Conservation (phyloP, 2,797 vertebrate species). For the Hippopotamyrus pictus region DNA sequence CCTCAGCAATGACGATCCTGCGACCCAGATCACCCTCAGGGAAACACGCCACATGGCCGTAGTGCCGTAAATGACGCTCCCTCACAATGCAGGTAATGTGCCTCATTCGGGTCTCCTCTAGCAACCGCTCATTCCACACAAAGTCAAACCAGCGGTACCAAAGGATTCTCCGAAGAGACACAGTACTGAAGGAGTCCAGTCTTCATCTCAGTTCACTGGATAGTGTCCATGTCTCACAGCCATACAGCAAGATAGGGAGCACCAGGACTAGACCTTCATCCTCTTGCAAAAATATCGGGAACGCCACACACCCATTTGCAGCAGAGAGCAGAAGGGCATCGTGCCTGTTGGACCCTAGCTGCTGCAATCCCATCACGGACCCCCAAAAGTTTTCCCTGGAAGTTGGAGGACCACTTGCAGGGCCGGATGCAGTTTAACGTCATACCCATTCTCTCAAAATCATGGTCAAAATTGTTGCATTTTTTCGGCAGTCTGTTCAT, state of each 20-base stretch:
- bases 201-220: not conserved
- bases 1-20: no score
- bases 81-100: no score
- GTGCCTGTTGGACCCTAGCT: not conserved
- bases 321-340: not conserved
- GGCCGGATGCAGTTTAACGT: not conserved
- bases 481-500: not conserved
- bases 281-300: not conserved
- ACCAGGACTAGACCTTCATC: not conserved
- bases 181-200: not conserved
- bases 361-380: not conserved
- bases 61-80: no score
- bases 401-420: no score
- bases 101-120: no score
- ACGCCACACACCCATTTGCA: not conserved
- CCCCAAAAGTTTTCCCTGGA: not conserved
- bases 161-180: not conserved
- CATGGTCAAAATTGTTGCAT: not conserved
- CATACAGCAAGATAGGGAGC: not conserved
- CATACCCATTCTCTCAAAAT: not conserved
- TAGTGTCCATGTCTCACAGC: not conserved
- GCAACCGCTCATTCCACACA: no score
- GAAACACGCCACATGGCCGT: not conserved
- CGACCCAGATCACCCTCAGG: not conserved
- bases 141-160: no score